Evolutionary conservation across 1,140 invertebrate species (phyloP).

Genomic region (Cardiocondyla obscurior): DNA sequence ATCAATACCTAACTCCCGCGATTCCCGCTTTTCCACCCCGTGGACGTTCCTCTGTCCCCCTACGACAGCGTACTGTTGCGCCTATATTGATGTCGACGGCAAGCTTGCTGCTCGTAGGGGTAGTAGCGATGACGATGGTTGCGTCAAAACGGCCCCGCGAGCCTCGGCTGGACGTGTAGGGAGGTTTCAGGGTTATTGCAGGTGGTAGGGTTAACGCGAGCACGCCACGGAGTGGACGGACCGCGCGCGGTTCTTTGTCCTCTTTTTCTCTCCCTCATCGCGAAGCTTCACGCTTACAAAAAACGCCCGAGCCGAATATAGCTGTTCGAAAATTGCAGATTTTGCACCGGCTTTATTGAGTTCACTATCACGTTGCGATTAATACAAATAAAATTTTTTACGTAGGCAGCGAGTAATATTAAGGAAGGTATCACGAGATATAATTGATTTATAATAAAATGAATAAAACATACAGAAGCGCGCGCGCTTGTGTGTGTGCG

Average conservation of each 20-base stretch:
- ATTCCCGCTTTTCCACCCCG: conserved; percentile 67
- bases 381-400: neutral
- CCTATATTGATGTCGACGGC: conserved; percentile 3
- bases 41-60: conserved; percentile 65
- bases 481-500: too few species aligned
- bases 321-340: neutral
- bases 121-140: conserved; percentile 5
- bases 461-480: too few species aligned
- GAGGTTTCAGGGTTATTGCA: conserved; percentile 46
- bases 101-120: neutral
- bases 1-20: conserved; percentile 76
- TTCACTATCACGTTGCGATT: neutral
- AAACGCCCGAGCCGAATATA: neutral
- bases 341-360: neutral
- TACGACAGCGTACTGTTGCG: conserved; percentile 9
- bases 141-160: conserved; percentile 33
- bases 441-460: neutral
- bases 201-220: conserved; percentile 48
- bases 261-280: neutral
- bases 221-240: neutral
- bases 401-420: neutral
- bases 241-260: conserved; percentile 17
- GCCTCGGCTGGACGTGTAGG: neutral
- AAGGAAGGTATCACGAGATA: neutral
- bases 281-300: neutral